These are phyloP conservation scores for Plotosus lineatus DNA, from an alignment of 2,113 vertebrate species.

Conservation along the genomic window DNA sequence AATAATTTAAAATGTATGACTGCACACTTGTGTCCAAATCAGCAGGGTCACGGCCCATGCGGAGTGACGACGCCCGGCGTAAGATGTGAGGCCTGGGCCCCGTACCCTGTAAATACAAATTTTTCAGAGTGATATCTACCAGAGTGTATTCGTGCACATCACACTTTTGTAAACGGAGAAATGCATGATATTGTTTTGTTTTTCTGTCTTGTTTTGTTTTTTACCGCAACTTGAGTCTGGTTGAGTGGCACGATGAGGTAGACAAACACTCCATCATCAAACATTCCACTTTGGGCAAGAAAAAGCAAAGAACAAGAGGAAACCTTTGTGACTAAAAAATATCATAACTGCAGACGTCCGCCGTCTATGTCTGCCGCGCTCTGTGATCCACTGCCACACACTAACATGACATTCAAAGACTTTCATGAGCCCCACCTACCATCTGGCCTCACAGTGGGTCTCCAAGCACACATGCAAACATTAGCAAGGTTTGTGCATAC, in stretches of 20 bases:
- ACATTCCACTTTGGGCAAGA: constrained; percentile 84
- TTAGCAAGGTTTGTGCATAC: neutral
- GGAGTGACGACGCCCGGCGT: constrained; percentile 60
- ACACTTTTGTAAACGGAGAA: neutral
- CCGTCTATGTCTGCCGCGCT: constrained; percentile 26
- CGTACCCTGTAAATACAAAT: constrained; percentile 61
- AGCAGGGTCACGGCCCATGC: constrained; percentile 57
- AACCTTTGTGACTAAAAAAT: constrained; percentile 18
- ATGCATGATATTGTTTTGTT: too few relatives aligned
- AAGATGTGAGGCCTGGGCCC: constrained; percentile 71
- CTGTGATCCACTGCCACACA: constrained; percentile 47
- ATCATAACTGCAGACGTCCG: constrained; percentile 2
- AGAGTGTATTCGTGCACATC: neutral
- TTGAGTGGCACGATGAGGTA: constrained; percentile 89
- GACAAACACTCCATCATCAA: constrained; percentile 83
- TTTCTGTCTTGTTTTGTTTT: too few relatives aligned
- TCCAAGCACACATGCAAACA: constrained; percentile 16
- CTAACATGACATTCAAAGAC: constrained; percentile 52
- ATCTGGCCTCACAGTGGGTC: constrained; percentile 53
- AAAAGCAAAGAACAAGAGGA: constrained; percentile 19
- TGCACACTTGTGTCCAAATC: constrained; percentile 56
- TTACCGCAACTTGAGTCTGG: constrained; percentile 82
- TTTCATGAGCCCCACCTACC: constrained; percentile 51
- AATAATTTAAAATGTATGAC: neutral
- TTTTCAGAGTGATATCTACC: neutral